Evolutionary conservation across 2,797 vertebrate genomes (phyloP).

Genomic region (Periophthalmus magnuspinnatus): DNA sequence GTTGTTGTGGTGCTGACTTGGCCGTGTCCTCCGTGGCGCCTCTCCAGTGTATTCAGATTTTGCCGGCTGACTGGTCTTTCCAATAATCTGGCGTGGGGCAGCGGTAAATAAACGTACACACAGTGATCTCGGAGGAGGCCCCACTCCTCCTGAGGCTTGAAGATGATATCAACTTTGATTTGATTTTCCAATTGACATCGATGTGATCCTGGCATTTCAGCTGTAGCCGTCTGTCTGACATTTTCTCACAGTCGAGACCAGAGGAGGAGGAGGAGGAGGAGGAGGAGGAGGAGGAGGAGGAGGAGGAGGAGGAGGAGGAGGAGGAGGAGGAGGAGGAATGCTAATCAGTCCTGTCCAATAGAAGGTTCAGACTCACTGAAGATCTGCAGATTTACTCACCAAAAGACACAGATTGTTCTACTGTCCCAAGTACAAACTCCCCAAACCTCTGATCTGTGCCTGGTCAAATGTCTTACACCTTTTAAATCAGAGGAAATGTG

Average conservation of each 20-base stretch:
- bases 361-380: background rate
- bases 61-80: background rate
- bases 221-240: slow-evolving; percentile 48
- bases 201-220: slow-evolving; percentile 41
- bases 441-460: too few relatives aligned
- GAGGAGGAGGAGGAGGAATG: slow-evolving; percentile 33
- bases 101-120: slow-evolving; percentile 10
- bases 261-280: slow-evolving; percentile 20
- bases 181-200: slow-evolving; percentile 48
- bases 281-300: too few relatives aligned
- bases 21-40: background rate
- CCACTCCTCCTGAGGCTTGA: slow-evolving; percentile 29
- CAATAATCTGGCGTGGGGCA: background rate
- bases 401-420: background rate
- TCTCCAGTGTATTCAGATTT: background rate
- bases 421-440: background rate
- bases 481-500: too few relatives aligned
- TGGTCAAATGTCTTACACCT: too few relatives aligned
- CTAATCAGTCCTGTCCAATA: slow-evolving; percentile 23
- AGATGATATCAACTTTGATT: slow-evolving; percentile 47
- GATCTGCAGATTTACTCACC: background rate
- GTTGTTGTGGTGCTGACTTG: background rate
- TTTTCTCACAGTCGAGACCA: slow-evolving; percentile 45
- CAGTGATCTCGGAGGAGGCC: background rate
- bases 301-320: too few relatives aligned